Base-by-base conservation (phyloP, 2,113 vertebrate species). In the Labrus mixtus region DNA sequence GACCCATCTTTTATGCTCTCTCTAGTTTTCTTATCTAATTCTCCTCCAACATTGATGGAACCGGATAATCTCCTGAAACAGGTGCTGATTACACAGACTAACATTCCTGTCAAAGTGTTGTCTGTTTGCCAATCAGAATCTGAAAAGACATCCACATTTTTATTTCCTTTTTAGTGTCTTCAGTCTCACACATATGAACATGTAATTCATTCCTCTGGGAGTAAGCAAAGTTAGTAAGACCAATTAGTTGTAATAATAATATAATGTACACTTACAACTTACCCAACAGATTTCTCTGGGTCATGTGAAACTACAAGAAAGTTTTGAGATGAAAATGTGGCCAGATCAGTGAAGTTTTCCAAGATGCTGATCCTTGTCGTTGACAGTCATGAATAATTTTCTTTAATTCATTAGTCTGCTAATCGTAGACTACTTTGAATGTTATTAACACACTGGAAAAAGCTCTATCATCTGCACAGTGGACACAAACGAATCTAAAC, bases 1-100 rank as follows among this genome's bases (percentile, higher is more conserved):
- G 70, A 74, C 41, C 41, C 60, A 37, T 63, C 22, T 7, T 68
- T 23, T 51, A 39, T 46, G 33, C 29, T 81, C 43, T 17, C 33
- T 66, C 10, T 36, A 53, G 23, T 37, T 59, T 63, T 39, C 19
- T 39, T 48, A 20, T 61, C 16, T 23, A 65, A 15, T 58, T 56
- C 41, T 20, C 20, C 39, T 66, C 33, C 50, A 15, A 16, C n/a
- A n/a, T 0, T 73, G 45, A 75, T 59, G 1, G 39, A 54, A 68
- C 13, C 45, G 41, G 57, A 72, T 60, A 1, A 57, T 72, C 11
- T 56, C 8, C 36, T 68, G 41, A 63, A 62, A 46, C 57, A 65
- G 36, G 36, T 59, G 17, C 39, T 23, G 46, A 25, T 39, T 29
- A 16, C 33, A 48, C 46, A 17, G 1, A 61, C 17, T 36, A 19